These are phyloP conservation scores for Cecidostiba fungosa DNA, from an alignment of 2,888 invertebrate species.

Conservation along the genomic window DNA sequence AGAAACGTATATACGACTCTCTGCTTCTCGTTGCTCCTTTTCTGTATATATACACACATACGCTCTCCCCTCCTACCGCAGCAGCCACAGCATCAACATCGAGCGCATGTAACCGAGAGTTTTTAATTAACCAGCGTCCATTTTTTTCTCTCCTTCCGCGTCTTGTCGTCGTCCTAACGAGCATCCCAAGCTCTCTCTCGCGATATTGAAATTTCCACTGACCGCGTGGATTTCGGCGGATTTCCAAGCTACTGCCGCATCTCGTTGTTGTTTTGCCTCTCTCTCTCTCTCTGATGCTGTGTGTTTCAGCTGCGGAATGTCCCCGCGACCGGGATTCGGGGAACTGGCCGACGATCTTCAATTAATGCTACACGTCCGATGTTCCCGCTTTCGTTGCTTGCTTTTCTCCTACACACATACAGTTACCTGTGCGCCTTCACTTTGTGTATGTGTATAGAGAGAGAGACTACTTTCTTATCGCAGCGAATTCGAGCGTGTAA, in stretches of 20 bases:
- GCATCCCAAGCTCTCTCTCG: not conserved
- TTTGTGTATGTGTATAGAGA: too few species aligned
- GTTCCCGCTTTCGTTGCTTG: conserved; percentile 8
- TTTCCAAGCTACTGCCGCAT: too few species aligned
- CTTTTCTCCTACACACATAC: not conserved
- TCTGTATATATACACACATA: not conserved
- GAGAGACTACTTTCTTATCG: not conserved
- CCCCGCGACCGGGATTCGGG: conserved; percentile 6
- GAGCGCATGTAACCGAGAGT: not conserved
- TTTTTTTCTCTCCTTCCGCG: not conserved
- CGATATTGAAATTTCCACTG: conserved; percentile 26
- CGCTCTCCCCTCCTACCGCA: not conserved
- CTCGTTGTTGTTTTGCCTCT: not conserved
- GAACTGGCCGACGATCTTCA: conserved; percentile 9
- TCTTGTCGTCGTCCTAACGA: not conserved
- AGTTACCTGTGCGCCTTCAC: not conserved
- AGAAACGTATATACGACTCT: not conserved
- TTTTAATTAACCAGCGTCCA: conserved; percentile 16
- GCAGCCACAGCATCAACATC: too few species aligned
- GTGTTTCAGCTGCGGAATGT: not conserved
- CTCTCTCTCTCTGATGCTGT: not conserved
- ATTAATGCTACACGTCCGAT: not conserved
- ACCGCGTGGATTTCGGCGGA: not conserved
- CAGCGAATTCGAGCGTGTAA: not conserved
- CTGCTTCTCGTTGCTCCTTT: not conserved